A percentile compares a stretch with the other conserved stretches of the same genome.
These are phyloP conservation scores for Lymantria dispar DNA, from an alignment of 2,888 invertebrate genomes.

Conservation along the genomic window DNA sequence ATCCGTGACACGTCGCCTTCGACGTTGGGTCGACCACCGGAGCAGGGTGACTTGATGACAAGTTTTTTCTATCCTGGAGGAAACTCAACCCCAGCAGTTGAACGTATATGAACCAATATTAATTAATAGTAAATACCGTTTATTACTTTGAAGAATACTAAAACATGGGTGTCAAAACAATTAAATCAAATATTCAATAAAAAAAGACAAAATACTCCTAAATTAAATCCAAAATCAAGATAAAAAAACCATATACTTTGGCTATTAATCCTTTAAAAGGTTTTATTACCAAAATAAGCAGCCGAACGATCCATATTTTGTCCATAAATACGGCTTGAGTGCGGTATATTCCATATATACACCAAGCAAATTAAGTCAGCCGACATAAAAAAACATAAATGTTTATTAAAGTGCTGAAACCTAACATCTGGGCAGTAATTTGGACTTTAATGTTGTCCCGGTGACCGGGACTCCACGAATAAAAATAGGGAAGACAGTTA, in stretches of 20 bases:
- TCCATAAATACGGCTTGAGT: constrained; percentile 17
- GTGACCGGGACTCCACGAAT: constrained; percentile 20
- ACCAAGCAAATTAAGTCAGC: constrained; percentile 33
- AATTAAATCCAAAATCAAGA: neutral
- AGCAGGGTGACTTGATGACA: too few species aligned
- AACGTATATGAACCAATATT: too few species aligned
- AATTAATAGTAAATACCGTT: too few species aligned
- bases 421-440: constrained; percentile 38
- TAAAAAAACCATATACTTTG: neutral
- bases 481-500: constrained; percentile 14
- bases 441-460: constrained; percentile 32
- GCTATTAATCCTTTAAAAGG: constrained; percentile 3
- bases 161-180: too few species aligned
- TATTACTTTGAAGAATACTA: too few species aligned
- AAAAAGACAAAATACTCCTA: too few species aligned
- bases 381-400: constrained; percentile 37
- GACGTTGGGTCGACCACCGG: too few species aligned
- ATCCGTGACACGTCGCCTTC: too few species aligned
- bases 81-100: too few species aligned
- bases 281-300: constrained; percentile 2
- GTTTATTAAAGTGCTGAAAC: constrained; percentile 41
- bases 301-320: constrained; percentile 15
- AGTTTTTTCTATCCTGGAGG: too few species aligned
- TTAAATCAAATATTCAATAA: too few species aligned
- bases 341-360: constrained; percentile 23